Base-by-base conservation (phyloP, 2,888 invertebrate genomes). In the Drosophila mimetica region DNA sequence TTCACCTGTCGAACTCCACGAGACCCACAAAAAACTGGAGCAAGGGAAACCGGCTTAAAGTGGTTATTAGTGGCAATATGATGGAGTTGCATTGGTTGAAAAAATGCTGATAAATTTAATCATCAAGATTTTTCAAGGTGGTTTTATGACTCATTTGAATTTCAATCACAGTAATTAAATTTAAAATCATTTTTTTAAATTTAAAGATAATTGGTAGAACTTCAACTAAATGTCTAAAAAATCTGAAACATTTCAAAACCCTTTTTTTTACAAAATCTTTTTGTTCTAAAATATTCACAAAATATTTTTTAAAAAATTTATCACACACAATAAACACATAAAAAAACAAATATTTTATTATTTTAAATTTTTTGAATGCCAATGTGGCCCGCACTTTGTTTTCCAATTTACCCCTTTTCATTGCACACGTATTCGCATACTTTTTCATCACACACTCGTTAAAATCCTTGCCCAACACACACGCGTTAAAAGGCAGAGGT, bases 401-500 rank as follows among this genome's bases (percentile, higher is more conserved):
- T 57, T 25, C 5, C 18, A 37, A 61, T 63, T 64, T 34, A 37
- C 50, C 55, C 52, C 50, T 66, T 50, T 67, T 37, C 50, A 55
- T 61, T 61, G 37, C 61, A 61, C 61, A 61, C 22, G 13, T 39
- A 61, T 64, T 60, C 34, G 50, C 50, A 41, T 60, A 25, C 42
- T 34, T 52, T 37, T 42, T 44, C 57, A 57, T 8, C 57, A 30
- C 36, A 44, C 28, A 60, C 60, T 39, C 32, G 52, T 60, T 28
- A 59, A 48, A 47, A 16, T 59, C 44, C 34, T 67, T 51, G 59
- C 69, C 42, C 52, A 69, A 59, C 51, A 39, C 51, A 39, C 57
- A 47, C 36, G 41, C 65, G 60, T 60, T 65, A 36, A 57, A 30
- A 65, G 48, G 13, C 53, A 58, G 60, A 48, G 69, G 69, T 65